phyloP scores from a whole-genome alignment of 2,888 invertebrate genomes.

The Venustoraphidia nigricollis region DNA sequence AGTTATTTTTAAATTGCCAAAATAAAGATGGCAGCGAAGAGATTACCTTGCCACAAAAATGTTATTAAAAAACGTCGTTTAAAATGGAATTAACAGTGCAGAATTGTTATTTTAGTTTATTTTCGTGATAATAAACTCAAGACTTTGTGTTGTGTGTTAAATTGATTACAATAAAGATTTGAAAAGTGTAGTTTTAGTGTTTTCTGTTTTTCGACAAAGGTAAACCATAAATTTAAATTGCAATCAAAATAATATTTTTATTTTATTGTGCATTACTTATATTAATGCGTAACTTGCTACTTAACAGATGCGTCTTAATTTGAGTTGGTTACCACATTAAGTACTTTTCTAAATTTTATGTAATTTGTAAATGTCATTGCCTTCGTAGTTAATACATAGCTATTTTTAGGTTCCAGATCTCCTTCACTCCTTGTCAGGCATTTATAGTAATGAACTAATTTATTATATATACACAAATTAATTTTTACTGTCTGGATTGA shows the following conservation, averaged over 20 bases:
- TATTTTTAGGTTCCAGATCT: too few relatives aligned
- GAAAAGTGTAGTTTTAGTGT: background rate
- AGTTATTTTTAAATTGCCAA: slow-evolving; percentile 1
- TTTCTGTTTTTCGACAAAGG: background rate
- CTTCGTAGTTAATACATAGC: too few relatives aligned
- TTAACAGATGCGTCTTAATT: too few relatives aligned
- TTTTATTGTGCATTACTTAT: too few relatives aligned
- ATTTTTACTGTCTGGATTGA: too few relatives aligned
- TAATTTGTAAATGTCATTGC: too few relatives aligned
- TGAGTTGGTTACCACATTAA: too few relatives aligned
- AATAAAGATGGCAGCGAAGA: slow-evolving; percentile 2
- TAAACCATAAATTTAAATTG: background rate
- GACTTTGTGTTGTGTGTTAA: background rate
- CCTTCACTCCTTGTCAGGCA: too few relatives aligned
- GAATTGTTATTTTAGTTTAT: background rate
- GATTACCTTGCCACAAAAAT: slow-evolving; percentile 1
- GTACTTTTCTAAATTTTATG: too few relatives aligned
- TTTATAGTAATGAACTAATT: too few relatives aligned
- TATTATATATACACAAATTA: too few relatives aligned
- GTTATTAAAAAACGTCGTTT: background rate
- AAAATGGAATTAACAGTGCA: slow-evolving; percentile 1
- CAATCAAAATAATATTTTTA: background rate
- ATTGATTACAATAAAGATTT: background rate
- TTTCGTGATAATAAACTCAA: background rate
- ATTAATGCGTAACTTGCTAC: too few relatives aligned